Base-by-base conservation (phyloP, 1,140 invertebrate species). In the Danaus melanippus region DNA sequence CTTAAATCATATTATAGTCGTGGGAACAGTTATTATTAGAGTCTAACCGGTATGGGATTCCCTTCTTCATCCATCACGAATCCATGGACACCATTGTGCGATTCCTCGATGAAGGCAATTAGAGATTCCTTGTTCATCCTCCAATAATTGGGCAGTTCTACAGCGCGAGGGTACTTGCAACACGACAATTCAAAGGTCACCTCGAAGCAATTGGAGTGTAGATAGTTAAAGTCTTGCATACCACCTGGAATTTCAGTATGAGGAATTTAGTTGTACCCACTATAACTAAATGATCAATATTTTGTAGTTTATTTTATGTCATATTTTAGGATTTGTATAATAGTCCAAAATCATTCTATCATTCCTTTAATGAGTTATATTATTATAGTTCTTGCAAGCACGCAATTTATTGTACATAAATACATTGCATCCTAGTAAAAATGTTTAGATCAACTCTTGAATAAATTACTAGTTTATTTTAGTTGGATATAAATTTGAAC, bases 161-260 rank as follows among this genome's bases (percentile, higher is more conserved):
- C 87, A 0, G 93, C 92, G 4, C 63, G 56, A 0, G 98, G 97
- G 87, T 93, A 98, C 87, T 99, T 99, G 84, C 96, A 97, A 88
- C 98, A 99, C 46, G 94, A 95, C 50, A 99, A 80, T 81, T 99
- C 98, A 64, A 99, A 92, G 7, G 98, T 99, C 50, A 99, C 92
- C 83, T 99, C 98, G 79, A 98, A 97, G 75, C 96, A 96, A 84
- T 99, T 99, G 9, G 95, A 98, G 61, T 93, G 91, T 6, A 95
- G 88, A 82, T 99, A 99, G 88, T 99, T 99, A 80, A 97, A 99
- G 84, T 99, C 98, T 88, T 99, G 97, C 97, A 99, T 98, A 43
- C 97, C 97, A 67, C 95, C 94, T 92, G 86, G 59, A 46, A 66
- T 66, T 67, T 66, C 21, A 32, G 6, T 15, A 15, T 15, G 15